Evolutionary conservation across 2,113 vertebrate species (phyloP), one percentile per base, ranked within the genome.

Genomic region (Paedocypris sp.): DNA sequence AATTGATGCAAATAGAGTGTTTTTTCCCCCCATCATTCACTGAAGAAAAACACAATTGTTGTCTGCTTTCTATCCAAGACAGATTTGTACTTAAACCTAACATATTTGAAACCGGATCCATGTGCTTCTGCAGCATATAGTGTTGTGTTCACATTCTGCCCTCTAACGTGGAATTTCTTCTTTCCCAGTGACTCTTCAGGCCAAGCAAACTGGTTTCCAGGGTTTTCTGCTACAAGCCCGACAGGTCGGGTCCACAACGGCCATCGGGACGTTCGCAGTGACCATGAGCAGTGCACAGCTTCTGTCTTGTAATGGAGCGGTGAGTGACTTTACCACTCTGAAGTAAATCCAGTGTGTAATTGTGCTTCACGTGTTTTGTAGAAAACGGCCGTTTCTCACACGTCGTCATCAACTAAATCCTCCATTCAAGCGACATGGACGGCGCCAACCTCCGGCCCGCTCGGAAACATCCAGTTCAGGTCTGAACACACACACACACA

Each of bases 311-410:
- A 43, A 10, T 26, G 22, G 31, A 7, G 23, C 6, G 23, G 12
- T 50, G n/a, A 41, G 80, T 85, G 60, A 76, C 79, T 78, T 57
- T 59, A 2, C 49, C 13, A n/a, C n/a, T n/a, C n/a, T n/a, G n/a
- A n/a, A n/a, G n/a, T n/a, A n/a, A n/a, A n/a, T n/a, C n/a, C n/a
- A n/a, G n/a, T n/a, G n/a, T n/a, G n/a, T n/a, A n/a, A n/a, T n/a
- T n/a, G n/a, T n/a, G n/a, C n/a, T n/a, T n/a, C n/a, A n/a, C n/a
- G n/a, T 18, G 3, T 13, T 31, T 62, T 82, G 15, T 68, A 91
- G 89, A 82, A 62, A 56, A 78, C 85, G 16, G 79, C 87, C 2
- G 71, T 90, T 43, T 83, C 77, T 48, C 81, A 92, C 19, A 69
- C 8, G 4, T 83, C 81, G 31, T 12, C 1, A 0, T 33, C 25